Percentiles rank a stretch among this genome's conserved stretches.
Evolutionary conservation across 2,888 invertebrate genomes (phyloP).

Genomic region (Tetragnatha montana): DNA sequence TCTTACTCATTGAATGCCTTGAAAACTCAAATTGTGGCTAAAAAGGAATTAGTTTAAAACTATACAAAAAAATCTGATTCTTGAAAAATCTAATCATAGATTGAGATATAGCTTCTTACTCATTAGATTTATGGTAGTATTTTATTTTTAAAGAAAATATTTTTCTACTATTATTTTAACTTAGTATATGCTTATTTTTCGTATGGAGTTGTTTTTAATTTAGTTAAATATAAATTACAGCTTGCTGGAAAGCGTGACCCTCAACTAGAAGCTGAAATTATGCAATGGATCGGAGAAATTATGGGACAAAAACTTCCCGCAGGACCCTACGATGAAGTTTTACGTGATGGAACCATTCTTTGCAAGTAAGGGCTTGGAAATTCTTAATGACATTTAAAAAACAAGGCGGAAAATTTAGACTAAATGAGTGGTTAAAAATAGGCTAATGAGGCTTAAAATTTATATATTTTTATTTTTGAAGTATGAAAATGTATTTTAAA

Average conservation of each 20-base stretch:
- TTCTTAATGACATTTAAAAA: neutral
- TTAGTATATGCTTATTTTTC: no score
- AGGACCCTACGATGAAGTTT: slow-evolving; percentile 91
- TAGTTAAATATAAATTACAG: slow-evolving; percentile 49
- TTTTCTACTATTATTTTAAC: neutral
- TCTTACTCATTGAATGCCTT: no score
- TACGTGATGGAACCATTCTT: slow-evolving; percentile 91
- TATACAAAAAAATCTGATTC: no score
- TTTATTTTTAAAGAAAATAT: neutral
- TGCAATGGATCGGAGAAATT: slow-evolving; percentile 92
- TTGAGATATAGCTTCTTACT: no score
- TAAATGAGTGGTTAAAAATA: neutral
- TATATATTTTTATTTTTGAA: no score
- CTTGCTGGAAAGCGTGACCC: slow-evolving; percentile 74
- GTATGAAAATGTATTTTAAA: no score
- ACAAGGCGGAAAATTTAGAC: neutral
- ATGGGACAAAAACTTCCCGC: slow-evolving; percentile 89
- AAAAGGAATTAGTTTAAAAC: no score
- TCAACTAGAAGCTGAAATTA: slow-evolving; percentile 81
- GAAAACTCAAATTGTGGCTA: no score
- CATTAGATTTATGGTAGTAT: no score
- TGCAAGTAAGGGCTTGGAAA: slow-evolving; percentile 82
- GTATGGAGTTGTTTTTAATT: no score
- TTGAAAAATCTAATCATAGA: no score
- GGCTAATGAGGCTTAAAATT: no score